A percentile compares a stretch with the other conserved stretches of the same genome.
These are phyloP conservation scores for Zosterops japonicus DNA, from an alignment of 2,113 vertebrate species.

Conservation along the genomic window DNA sequence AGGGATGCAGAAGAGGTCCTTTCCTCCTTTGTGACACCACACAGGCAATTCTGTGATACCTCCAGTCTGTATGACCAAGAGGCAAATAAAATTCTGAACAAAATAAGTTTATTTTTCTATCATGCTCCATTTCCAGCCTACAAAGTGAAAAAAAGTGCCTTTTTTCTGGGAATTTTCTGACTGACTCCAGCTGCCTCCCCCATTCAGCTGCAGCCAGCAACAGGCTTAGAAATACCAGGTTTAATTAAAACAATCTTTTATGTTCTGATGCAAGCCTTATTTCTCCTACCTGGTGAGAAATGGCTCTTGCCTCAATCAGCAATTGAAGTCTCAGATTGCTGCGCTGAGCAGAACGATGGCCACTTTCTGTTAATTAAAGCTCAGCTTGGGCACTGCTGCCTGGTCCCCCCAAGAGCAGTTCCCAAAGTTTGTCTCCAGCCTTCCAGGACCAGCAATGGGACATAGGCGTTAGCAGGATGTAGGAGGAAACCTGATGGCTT, in stretches of 20 bases:
- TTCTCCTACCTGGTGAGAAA: conserved; percentile 72
- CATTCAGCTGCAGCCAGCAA: background rate
- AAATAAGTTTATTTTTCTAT: background rate
- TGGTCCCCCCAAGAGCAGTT: accelerated
- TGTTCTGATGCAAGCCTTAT: conserved; percentile 44
- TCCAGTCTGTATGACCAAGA: background rate
- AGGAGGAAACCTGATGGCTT: background rate
- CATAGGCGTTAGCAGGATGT: accelerated
- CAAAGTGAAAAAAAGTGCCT: background rate
- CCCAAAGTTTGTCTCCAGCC: background rate
- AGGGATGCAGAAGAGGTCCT: background rate
- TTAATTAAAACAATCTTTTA: conserved; percentile 76
- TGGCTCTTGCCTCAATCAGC: conserved; percentile 60
- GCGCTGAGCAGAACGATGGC: background rate
- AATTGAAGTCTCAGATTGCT: conserved; percentile 59
- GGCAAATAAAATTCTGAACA: background rate
- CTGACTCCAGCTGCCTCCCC: background rate
- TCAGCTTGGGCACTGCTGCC: background rate
- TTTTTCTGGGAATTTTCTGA: conserved; percentile 24
- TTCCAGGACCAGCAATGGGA: background rate
- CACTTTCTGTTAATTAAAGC: conserved; percentile 64
- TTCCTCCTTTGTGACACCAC: background rate
- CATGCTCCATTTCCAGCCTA: background rate
- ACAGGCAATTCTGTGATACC: background rate
- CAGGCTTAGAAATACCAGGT: conserved; percentile 43